Base-by-base conservation (phyloP, 2,797 vertebrate genomes). In the Atherinosoma microstoma region DNA sequence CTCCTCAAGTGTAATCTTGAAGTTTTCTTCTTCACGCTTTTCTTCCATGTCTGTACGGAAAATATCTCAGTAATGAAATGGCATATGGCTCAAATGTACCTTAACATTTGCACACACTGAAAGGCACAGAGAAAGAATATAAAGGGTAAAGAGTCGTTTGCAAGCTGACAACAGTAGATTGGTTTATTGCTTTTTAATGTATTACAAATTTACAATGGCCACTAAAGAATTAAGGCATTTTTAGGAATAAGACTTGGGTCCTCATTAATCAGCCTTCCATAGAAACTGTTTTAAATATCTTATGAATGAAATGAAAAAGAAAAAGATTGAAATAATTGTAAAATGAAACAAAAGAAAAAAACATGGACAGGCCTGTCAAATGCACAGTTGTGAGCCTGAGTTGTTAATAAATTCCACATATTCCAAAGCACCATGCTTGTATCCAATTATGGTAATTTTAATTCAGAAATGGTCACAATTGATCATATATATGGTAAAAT, bases 71-170 rank as follows among this genome's bases (percentile, higher is more conserved):
- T 35, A 22, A 49, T 47, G 11, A 59, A 35, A 30, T 45, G 18
- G 16, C 18, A 16, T 16, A 16, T 42, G 38, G 38, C 16, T 42
- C 12, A 3, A 60, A 29, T 60, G 22, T 69, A 18, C 66, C 6
- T 68, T 45, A 16, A n/a, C 66, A 59, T 59, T 45, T 49, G 32
- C 10, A n/a, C 15, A 49, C 15, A 57, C 2, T 30, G 27, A 67
- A 45, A 20, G 40, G 45, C 47, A 49, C 3, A 20, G 40, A 45
- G n/a, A 51, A 11, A 22, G n/a, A 10, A 51, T 11, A 24, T 18
- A 22, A 51, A 11, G 9, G 4, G n/a, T 12, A 11, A 2, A 11
- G 6, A 10, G 10, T 22, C 6, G 16, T 20, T 51, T 22, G n/a
- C n/a, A 51, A 3, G n/a, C 8, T 22, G 11, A 22, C 22, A 22